These are phyloP conservation scores for Mormyrus hasselquistii DNA, from an alignment of 2,797 vertebrate species.

Conservation along the genomic window DNA sequence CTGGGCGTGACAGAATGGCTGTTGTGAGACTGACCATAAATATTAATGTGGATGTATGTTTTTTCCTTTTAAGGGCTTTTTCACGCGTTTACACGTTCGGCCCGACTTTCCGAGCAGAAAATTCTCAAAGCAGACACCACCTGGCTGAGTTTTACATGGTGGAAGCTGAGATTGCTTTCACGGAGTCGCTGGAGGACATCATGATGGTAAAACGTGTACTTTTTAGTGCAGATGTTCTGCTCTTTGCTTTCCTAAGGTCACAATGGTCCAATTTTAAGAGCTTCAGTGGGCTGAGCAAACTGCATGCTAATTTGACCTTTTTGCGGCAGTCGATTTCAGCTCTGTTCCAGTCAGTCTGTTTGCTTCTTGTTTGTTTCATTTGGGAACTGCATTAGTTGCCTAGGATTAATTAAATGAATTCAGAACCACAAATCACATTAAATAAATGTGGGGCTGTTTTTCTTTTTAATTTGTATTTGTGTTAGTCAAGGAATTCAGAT, in stretches of 20 bases:
- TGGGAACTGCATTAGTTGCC: not conserved
- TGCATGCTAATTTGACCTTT: not conserved
- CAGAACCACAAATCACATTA: not conserved
- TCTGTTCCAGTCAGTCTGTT: not conserved
- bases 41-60: not conserved
- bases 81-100: conserved; percentile 84
- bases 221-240: not conserved
- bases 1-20: not conserved
- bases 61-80: conserved; percentile 69
- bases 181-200: conserved; percentile 77
- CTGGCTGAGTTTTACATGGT: conserved; percentile 98
- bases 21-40: not conserved
- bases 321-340: not conserved
- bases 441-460: not conserved
- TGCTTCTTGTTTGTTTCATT: not conserved
- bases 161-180: conserved; percentile 89
- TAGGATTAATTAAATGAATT: not conserved
- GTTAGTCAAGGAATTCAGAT: not conserved
- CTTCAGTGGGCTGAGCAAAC: not conserved
- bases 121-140: conserved; percentile 88
- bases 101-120: conserved; percentile 88
- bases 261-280: not conserved
- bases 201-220: conserved; percentile 64
- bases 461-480: not conserved
- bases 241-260: not conserved